A percentile compares a stretch with the other conserved stretches of the same genome.
These are phyloP conservation scores for Conchocele bisecta DNA, from an alignment of 2,888 invertebrate genomes.

Conservation along the genomic window DNA sequence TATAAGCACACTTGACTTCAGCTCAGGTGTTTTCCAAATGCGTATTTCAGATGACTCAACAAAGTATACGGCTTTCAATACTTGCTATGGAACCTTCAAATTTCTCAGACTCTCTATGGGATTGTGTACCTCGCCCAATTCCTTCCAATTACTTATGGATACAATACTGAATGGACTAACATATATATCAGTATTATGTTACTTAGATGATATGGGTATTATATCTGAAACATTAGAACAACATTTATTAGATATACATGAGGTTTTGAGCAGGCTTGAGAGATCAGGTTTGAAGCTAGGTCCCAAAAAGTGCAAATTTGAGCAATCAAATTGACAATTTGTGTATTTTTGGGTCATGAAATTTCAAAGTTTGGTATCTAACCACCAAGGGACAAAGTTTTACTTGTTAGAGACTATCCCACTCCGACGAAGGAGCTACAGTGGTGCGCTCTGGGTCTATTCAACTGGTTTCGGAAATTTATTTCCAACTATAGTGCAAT, in stretches of 20 bases:
- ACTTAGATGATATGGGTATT: slow-evolving; percentile 5
- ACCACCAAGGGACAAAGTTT: slow-evolving; percentile 16
- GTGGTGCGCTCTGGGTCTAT: slow-evolving; percentile 46
- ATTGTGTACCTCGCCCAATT: not conserved
- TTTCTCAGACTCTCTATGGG: not conserved
- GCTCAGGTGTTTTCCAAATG: no score
- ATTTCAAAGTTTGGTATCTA: slow-evolving; percentile 28
- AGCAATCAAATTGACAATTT: not conserved
- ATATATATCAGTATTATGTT: no score
- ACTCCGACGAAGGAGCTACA: slow-evolving; percentile 36
- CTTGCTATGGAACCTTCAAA: slow-evolving; percentile 15
- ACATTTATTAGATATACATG: not conserved
- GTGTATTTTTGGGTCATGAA: slow-evolving; percentile 30
- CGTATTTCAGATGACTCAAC: no score
- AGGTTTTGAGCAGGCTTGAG: not conserved
- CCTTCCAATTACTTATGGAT: no score
- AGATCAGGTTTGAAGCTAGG: not conserved
- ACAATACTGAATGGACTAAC: no score
- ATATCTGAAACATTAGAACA: not conserved
- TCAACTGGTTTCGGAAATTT: slow-evolving; percentile 54
- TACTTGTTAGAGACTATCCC: slow-evolving; percentile 13
- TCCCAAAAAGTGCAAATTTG: slow-evolving; percentile 7
- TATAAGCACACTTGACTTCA: slow-evolving; percentile 15
- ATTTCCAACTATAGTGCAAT: slow-evolving; percentile 28
- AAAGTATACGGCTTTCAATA: slow-evolving; percentile 23